Evolutionary conservation across 1,140 invertebrate genomes (phyloP), one percentile per base, ranked within the genome.

Genomic region (Vanessa atalanta): DNA sequence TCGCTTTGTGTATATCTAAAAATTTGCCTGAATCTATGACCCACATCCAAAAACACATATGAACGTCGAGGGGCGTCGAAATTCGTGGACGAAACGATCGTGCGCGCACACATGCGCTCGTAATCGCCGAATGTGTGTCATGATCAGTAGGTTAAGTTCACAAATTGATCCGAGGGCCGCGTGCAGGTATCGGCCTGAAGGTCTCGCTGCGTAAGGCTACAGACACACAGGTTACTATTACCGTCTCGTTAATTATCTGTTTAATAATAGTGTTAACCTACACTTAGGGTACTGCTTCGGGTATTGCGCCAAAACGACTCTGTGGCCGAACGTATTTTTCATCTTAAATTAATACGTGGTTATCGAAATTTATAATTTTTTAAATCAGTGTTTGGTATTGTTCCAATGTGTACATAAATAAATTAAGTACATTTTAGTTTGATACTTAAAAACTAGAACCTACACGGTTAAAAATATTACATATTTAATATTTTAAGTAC

Each of bases 111-210:
- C 84, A 81, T 75, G 76, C 53, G 77, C 79, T 77, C 84, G 88
- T 87, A 90, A 90, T 89, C 90, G 84, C 72, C 76, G 72, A 86
- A 92, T 88, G 88, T 92, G 77, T 90, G 90, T 91, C 90, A 92
- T 92, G 90, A 90, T 90, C 88, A 91, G 87, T 92, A 77, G 90
- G 90, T 92, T 89, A 92, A 92, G 90, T 92, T 92, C 91, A 90
- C 83, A 85, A 89, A 91, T 89, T 88, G 89, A 87, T 79, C 83
- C 77, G 88, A 89, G 87, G 88, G 87, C 87, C 79, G 83, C 79
- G 81, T 72, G 76, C 83, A 84, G 83, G 83, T 84, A 85, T 80
- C 51, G 51, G 53, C 63, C 71, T 78, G 79, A 86, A 90, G 88
- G 88, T 89, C 84, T 50, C 77, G 65, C 37, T 9, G 37, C 72